Percentiles rank a stretch among this genome's conserved stretches.
Evolutionary conservation across 2,797 vertebrate species (phyloP).

Genomic region (Bradypodion ventrale): DNA sequence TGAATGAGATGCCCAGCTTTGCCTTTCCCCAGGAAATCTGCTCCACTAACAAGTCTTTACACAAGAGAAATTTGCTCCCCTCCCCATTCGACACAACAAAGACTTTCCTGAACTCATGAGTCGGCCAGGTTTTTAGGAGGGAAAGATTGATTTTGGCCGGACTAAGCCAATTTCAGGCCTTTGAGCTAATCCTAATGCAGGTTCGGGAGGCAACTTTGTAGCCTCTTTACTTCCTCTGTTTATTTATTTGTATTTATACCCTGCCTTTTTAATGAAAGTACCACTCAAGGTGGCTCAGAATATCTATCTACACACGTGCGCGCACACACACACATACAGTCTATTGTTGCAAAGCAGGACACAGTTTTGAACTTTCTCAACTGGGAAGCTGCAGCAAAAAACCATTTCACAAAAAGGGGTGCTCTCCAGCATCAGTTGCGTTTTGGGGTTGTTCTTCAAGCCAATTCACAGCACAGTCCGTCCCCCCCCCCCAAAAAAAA

Average conservation of each 20-base stretch:
- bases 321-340: too few species aligned
- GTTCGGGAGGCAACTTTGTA: background rate
- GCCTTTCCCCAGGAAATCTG: too few species aligned
- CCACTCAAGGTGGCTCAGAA: too few species aligned
- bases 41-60: background rate
- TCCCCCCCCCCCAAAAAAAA: too few species aligned
- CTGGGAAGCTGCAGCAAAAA: too few species aligned
- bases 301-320: too few species aligned
- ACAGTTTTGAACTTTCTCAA: background rate
- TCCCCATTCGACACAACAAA: background rate
- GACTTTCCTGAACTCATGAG: fast-evolving
- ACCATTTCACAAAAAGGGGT: background rate
- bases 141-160: background rate
- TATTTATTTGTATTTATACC: too few species aligned
- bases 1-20: background rate
- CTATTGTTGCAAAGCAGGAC: background rate
- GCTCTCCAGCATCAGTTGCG: too few species aligned
- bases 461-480: too few species aligned
- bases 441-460: background rate
- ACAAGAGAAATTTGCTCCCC: too few species aligned
- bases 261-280: too few species aligned
- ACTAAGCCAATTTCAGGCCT: background rate
- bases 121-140: background rate
- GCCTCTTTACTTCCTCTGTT: background rate
- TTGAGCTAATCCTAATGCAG: background rate